phyloP scores from a whole-genome alignment of 2,113 vertebrate genomes.

The Salvator merianae region DNA sequence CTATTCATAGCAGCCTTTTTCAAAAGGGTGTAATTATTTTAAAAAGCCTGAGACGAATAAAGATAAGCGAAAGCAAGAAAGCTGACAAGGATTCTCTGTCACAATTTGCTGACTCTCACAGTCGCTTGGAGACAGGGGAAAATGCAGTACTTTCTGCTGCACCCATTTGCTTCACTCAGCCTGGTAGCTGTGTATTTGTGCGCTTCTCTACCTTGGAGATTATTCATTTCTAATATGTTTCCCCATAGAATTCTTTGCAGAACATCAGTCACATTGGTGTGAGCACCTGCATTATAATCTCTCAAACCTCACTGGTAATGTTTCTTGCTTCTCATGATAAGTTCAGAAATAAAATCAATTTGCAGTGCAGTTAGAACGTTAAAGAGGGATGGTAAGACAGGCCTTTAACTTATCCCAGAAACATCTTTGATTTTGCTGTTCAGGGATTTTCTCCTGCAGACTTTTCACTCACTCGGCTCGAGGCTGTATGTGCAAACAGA shows the following conservation, averaged over 20 bases:
- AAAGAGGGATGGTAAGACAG: background rate
- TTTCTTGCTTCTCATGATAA: conserved; percentile 18
- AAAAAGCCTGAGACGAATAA: background rate
- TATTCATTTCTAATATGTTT: background rate
- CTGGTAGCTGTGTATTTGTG: background rate
- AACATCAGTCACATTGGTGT: background rate
- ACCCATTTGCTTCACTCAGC: background rate
- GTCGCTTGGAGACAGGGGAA: background rate
- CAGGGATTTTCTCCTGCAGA: accelerated
- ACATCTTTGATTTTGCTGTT: background rate
- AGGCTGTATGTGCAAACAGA: background rate
- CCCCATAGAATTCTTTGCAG: conserved; percentile 7
- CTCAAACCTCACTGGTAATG: background rate
- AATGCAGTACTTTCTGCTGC: background rate
- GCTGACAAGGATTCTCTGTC: background rate
- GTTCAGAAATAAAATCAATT: conserved; percentile 25
- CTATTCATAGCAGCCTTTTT: no score
- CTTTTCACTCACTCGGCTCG: accelerated
- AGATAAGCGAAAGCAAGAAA: background rate
- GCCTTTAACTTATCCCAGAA: background rate
- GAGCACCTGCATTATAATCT: background rate
- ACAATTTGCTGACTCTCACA: background rate
- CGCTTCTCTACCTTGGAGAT: background rate
- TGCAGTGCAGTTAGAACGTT: background rate
- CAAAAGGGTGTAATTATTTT: background rate